These are phyloP conservation scores for Trilocha varians DNA, from an alignment of 2,888 invertebrate species.

Conservation along the genomic window DNA sequence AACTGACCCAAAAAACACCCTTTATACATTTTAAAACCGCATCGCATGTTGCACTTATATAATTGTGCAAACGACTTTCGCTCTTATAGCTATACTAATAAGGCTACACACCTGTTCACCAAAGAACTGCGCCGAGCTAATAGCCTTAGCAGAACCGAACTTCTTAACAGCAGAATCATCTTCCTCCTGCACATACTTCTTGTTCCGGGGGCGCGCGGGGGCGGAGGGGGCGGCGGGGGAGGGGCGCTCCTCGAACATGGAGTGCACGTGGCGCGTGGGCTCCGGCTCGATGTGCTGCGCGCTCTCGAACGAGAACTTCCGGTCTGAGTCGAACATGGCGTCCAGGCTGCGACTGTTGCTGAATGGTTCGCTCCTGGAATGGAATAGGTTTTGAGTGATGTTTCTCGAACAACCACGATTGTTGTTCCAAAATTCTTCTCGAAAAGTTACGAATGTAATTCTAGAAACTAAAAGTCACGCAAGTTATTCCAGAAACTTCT, in stretches of 20 bases:
- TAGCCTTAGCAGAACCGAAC: conserved; percentile 97
- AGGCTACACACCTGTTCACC: conserved; percentile 74
- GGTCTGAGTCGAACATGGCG: conserved; percentile 20
- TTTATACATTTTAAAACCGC: too few species aligned
- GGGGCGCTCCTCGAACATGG: conserved; percentile 35
- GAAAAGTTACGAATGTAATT: too few species aligned
- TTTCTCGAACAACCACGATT: too few species aligned
- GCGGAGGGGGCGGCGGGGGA: conserved; percentile 9
- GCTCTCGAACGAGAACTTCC: conserved; percentile 11
- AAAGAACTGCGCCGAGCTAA: conserved; percentile 98
- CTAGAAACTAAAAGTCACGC: too few species aligned
- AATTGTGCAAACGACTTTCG: too few species aligned
- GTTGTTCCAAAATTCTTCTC: too few species aligned
- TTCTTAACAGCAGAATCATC: conserved; percentile 92
- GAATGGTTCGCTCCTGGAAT: conserved; percentile 52
- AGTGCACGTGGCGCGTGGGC: conserved; percentile 39
- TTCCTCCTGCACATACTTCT: conserved; percentile 27
- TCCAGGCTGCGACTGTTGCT: conserved; percentile 29
- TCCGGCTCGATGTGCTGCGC: conserved; percentile 45
- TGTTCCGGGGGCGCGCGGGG: conserved; percentile 9
- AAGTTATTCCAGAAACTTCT: too few species aligned
- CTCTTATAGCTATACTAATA: too few species aligned
- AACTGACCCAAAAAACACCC: too few species aligned
- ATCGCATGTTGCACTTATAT: too few species aligned
- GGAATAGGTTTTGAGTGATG: too few species aligned